Evolutionary conservation across 2,888 invertebrate genomes (phyloP).

Genomic region (Clanis bilineata): DNA sequence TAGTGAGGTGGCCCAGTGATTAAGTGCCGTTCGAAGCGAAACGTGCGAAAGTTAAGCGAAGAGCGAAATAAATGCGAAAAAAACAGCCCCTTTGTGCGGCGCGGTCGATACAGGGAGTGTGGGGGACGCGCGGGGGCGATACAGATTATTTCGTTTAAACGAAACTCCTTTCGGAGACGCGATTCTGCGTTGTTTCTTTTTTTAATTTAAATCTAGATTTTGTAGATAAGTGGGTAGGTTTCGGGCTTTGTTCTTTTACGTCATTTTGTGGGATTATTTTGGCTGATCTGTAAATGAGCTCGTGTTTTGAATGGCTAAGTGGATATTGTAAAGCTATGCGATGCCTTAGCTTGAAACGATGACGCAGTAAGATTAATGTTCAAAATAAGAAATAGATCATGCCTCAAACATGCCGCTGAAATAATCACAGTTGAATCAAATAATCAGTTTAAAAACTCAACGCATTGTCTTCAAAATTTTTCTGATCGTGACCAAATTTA

Average conservation of each 20-base stretch:
- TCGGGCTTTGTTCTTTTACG: neutral
- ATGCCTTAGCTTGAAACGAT: neutral
- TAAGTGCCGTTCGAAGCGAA: slow-evolving; percentile 10
- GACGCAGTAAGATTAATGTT: too few relatives aligned
- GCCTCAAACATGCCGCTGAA: too few relatives aligned
- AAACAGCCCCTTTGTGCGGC: slow-evolving; percentile 10
- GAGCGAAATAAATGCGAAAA: slow-evolving; percentile 11
- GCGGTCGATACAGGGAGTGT: neutral
- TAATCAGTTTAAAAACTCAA: too few relatives aligned
- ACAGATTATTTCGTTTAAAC: slow-evolving; percentile 13
- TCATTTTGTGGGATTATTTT: neutral
- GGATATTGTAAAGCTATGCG: neutral
- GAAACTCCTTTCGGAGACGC: slow-evolving; percentile 8
- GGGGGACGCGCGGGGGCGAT: neutral
- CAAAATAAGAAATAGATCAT: too few relatives aligned
- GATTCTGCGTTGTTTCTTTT: slow-evolving; percentile 3
- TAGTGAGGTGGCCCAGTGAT: slow-evolving; percentile 7
- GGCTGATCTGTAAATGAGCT: neutral
- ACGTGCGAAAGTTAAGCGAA: slow-evolving; percentile 12
- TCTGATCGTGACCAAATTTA: too few relatives aligned
- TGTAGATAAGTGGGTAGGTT: neutral
- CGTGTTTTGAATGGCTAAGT: neutral
- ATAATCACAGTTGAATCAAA: too few relatives aligned
- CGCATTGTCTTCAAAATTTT: too few relatives aligned
- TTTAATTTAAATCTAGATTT: slow-evolving; percentile 10